Evolutionary conservation across 2,797 vertebrate genomes (phyloP), one percentile per base, ranked within the genome.

Genomic region (Thaleichthys pacificus): DNA sequence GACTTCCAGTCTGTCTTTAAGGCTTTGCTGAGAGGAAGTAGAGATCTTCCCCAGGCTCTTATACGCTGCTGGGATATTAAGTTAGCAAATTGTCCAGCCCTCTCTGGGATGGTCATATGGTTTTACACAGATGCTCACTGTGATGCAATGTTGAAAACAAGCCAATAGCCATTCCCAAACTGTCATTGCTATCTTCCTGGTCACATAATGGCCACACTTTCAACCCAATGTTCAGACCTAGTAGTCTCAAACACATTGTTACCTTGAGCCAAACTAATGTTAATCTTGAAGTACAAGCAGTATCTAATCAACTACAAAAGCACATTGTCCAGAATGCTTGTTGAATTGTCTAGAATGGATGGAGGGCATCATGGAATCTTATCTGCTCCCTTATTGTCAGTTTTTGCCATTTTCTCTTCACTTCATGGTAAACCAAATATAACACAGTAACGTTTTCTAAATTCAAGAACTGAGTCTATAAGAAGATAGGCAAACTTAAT

Each of bases 41-140:
- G 22, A 42, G 21, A 26, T 60, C 35, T 66, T 19, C 35, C 67
- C 71, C 17, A 62, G 72, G 72, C 70, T 79, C 65, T 75, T 30
- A 76, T 71, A 76, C 60, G 72, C 76, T 84, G n/a, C 81, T 30
- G 66, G 68, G 65, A 85, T 89, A 90, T 89, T 85, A 75, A 80
- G 88, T 92, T 91, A 89, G 74, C 21, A 2, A 71, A 42, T 30
- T 74, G 81, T 28, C 81, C 87, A 69, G 76, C 90, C 91, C 88
- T 81, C 72, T 85, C 54, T 42, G 76, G 68, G 81, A 3, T 66
- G 74, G 86, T 89, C 85, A 88, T 83, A 87, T 72, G 81, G 54
- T 81, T 78, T 57, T 61, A 75, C 84, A 89, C 81, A 82, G 77
- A 78, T 83, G 70, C 66, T 78, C 74, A 78, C 79, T 86, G 82